Evolutionary conservation across 2,113 vertebrate species (phyloP), one percentile per base, ranked within the genome.

Genomic region (Capra hircus): DNA sequence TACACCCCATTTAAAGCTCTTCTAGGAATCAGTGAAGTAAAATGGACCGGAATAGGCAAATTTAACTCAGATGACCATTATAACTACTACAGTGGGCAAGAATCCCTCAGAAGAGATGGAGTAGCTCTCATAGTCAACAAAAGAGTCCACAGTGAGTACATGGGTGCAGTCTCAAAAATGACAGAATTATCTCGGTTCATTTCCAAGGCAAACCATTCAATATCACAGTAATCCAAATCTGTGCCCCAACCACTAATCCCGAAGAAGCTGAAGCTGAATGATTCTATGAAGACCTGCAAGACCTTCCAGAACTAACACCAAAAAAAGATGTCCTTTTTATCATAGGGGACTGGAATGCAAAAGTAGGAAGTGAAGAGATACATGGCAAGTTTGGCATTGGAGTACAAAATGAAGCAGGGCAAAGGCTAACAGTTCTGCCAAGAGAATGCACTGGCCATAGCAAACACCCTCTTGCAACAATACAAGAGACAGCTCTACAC

Each of bases 101-200:
- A 74, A 43, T 74, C 71, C 71, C 71, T 74, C 43, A 43, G 17
- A 25, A 6, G 10, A 74, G 14, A 74, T 74, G 36, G 21, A 74
- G 21, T 74, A 74, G 71, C 71, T 2, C 21, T 74, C 71, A 74
- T 25, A 25, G 36, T 74, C 36, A 13, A 14, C 21, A 14, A 40
- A 1, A 74, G 21, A 43, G 21, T 43, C 21, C 21, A 14, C 12
- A 74, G 11, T 40, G 36, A 74, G 36, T 43, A 25, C 11, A 2
- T 74, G 36, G 21, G 6, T 43, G 36, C 67, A 40, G 11, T 43
- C 19, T 74, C 36, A 74, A 74, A 74, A 74, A 25, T 25, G 67
- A 74, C 11, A 74, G n/a, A 40, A 74, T 74, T 1, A 74, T 40
- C 67, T 74, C 3, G 0, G 17, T 74, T 25, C 3, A 0, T 40